A percentile compares a stretch with the other conserved stretches of the same genome.
These are phyloP conservation scores for Druceiella hillmani DNA, from an alignment of 2,888 invertebrate genomes.

Conservation along the genomic window DNA sequence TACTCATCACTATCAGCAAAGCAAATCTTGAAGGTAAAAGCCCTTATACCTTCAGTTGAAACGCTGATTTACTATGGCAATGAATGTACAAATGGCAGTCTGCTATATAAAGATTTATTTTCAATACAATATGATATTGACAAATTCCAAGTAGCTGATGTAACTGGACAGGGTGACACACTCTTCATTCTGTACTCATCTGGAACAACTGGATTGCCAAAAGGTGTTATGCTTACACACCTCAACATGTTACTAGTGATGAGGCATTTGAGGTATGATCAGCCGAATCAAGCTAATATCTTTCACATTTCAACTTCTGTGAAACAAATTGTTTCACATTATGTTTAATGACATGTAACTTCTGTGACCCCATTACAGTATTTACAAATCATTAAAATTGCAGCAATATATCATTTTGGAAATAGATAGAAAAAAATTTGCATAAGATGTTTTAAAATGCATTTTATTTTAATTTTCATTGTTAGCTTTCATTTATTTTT, in stretches of 20 bases:
- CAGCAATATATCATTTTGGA: no score
- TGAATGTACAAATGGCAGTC: slow-evolving; percentile 17
- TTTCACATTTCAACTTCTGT: no score
- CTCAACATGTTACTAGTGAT: slow-evolving; percentile 34
- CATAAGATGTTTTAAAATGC: no score
- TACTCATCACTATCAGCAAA: slow-evolving; percentile 40
- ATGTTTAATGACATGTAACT: no score
- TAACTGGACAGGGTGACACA: slow-evolving; percentile 40
- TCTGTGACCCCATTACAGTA: no score
- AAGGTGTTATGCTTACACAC: slow-evolving; percentile 58
- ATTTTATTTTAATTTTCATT: no score
- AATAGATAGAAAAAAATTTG: no score
- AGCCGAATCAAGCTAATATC: no score
- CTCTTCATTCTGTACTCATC: slow-evolving; percentile 57
- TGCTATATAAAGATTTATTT: slow-evolving; percentile 12
- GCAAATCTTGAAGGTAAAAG: slow-evolving; percentile 34
- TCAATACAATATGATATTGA: slow-evolving; percentile 16
- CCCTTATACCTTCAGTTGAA: slow-evolving; percentile 37
- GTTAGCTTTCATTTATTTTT: no score
- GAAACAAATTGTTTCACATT: no score
- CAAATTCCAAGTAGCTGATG: slow-evolving; percentile 29
- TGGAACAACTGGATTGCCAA: slow-evolving; percentile 61
- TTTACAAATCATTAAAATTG: no score
- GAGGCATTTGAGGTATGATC: slow-evolving; percentile 12
- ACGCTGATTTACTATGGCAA: slow-evolving; percentile 40